Base-by-base conservation (phyloP, 2,113 vertebrate genomes). In the Rhipidura dahli region DNA sequence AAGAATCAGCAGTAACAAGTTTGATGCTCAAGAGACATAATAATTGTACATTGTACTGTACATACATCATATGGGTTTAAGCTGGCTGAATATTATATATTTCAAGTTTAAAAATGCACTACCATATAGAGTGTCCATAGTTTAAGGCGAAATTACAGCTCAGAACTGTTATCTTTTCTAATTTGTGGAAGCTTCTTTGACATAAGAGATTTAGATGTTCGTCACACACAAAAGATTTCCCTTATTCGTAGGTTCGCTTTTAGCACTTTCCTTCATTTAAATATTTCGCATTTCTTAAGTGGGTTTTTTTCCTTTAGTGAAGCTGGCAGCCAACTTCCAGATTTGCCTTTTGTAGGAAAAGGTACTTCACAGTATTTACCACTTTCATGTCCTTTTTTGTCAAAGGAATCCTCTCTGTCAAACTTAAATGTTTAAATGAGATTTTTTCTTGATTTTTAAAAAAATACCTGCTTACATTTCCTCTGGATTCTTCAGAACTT, bases 131-230 rank as follows among this genome's bases (percentile, higher is more conserved):
- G 99, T 99, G 99, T 99, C 99, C 98, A 83, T 98, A 98, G 98
- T 98, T 99, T 99, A 99, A 99, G 99, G 99, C 99, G 99, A 98
- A 99, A 99, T 99, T 99, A 98, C 99, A 99, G 98, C 99, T 99
- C 99, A 98, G 98, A 99, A 99, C 99, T 99, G 98, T 98, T 97
- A 95, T 97, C 94, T 97, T 98, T 98, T 98, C 98, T 98, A 98
- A 98, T 97, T 97, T 97, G 97, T 98, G 98, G 98, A 98, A 98
- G 98, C 98, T 98, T 98, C 97, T 98, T 98, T 97, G 98, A 98
- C 96, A 96, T 97, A 97, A 97, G 97, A 96, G 96, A 96, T 87
- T 96, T 96, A 91, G 96, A 94, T 98, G 97, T 98, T 97, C 97
- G 26, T 96, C 93, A 97, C 81, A 97, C 96, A 91, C 73, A 97